Base-by-base conservation (phyloP, 2,888 invertebrate species). In the Epinotia ramella region DNA sequence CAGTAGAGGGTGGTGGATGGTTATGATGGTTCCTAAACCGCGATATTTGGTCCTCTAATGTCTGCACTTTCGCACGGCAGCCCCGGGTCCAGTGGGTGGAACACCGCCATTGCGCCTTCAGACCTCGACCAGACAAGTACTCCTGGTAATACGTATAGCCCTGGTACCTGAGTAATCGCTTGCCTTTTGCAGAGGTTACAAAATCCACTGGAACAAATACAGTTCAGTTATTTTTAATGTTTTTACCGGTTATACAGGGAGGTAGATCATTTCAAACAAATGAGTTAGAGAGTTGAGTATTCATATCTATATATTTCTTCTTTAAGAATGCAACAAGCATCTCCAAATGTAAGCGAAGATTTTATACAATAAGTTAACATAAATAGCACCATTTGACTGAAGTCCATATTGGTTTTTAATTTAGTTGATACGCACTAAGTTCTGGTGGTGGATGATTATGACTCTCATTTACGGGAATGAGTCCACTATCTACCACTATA, bases 71-170 rank as follows among this genome's bases (percentile, higher is more conserved):
- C 9, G 73, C 73, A 7, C 73, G 62, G 56, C 73, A 73, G 13
- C 68, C 67, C 3, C 73, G 73, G 12, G 62, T 11, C 67, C 68
- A 68, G 28, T 73, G 67, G 0, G 73, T 73, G n/a, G 73, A 73
- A 9, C 73, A 73, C 13, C 73, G 46, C 73, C 73, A 73, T 13
- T 68, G 53, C 6, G 44, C 24, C 13, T 68, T 63, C 2, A 13
- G 1, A 5, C 67, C 67, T 1, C 16, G 33, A 33, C 5, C 24
- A 0, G 62, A 46, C 5, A 40, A 33, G 11, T 57, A 46, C n/a
- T 63, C 28, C 28, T 57, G 56, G 57, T 69, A 64, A 11, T 68
- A 73, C 13, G 68, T 73, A 62, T 63, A 73, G 16, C 56, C 28
- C 40, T 33, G 33, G 68, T 62, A 63, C 2, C 33, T 63, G 9